Percentiles rank a stretch among this genome's conserved stretches.
phyloP scores from a whole-genome alignment of 2,888 invertebrate species.

The Lydus trimaculatus region DNA sequence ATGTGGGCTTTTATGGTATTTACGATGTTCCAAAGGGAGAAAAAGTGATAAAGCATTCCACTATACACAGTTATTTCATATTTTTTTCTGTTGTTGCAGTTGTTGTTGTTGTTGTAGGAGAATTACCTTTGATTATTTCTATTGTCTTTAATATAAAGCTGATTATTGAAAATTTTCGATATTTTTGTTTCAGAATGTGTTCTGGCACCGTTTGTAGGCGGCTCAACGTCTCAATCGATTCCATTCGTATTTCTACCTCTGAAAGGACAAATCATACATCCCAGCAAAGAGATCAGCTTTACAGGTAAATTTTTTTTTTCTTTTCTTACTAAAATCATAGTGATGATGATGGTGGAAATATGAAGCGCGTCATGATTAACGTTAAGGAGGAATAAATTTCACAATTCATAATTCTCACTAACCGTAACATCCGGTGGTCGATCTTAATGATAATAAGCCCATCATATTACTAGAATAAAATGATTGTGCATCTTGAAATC shows the following conservation, averaged over 20 bases:
- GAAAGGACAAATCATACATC: conserved; percentile 87
- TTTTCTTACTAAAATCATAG: neutral
- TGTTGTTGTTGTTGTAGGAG: neutral
- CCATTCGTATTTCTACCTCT: conserved; percentile 87
- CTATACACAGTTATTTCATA: neutral
- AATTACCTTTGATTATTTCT: neutral
- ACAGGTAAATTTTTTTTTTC: conserved; percentile 65
- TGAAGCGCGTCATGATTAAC: conserved; percentile 23
- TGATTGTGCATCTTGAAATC: conserved; percentile 9
- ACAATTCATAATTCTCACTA: conserved; percentile 54
- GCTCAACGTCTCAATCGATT: conserved; percentile 75
- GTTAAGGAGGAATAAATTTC: conserved; percentile 51
- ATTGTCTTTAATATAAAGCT: neutral
- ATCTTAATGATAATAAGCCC: conserved; percentile 27
- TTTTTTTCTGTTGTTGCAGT: neutral
- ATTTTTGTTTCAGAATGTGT: conserved; percentile 68
- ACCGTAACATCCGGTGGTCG: conserved; percentile 52
- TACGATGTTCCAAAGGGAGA: conserved; percentile 1
- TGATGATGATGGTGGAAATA: neutral
- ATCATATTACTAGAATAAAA: conserved; percentile 15
- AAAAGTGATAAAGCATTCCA: conserved; percentile 12
- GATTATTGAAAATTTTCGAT: neutral
- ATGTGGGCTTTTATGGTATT: conserved; percentile 9
- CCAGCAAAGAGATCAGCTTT: conserved; percentile 85
- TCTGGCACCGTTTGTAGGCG: conserved; percentile 79